phyloP scores from a whole-genome alignment of 2,797 vertebrate species.

The Manis crassicaudata region DNA sequence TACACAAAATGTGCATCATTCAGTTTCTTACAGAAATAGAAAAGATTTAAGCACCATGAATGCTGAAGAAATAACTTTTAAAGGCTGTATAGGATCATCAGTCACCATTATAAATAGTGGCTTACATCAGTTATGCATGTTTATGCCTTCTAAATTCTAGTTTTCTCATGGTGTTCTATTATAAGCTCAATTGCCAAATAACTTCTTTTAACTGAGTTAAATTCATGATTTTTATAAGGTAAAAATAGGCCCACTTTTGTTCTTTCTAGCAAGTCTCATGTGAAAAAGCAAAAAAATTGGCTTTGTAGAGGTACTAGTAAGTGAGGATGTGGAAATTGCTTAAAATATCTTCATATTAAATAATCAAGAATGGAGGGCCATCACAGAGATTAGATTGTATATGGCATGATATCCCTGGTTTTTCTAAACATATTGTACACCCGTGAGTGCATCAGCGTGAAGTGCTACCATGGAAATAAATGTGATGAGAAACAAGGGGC shows the following conservation, averaged over 20 bases:
- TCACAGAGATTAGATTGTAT: neutral
- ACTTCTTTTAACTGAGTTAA: neutral
- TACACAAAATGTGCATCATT: neutral
- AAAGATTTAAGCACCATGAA: neutral
- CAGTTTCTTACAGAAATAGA: neutral
- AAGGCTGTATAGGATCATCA: neutral
- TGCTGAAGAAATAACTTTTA: neutral
- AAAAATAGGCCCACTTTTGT: neutral
- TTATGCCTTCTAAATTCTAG: neutral
- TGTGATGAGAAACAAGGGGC: neutral
- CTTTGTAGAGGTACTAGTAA: neutral
- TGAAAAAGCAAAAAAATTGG: neutral
- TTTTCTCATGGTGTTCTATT: neutral
- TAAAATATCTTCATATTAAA: neutral
- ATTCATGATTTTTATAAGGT: neutral
- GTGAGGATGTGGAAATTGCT: neutral
- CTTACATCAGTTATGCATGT: neutral
- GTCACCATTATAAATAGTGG: neutral
- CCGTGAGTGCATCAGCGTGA: neutral
- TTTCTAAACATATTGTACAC: neutral
- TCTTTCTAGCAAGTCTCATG: neutral
- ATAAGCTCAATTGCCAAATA: neutral
- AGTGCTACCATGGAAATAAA: neutral
- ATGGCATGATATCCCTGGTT: neutral
- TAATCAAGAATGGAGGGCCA: too few species aligned